phyloP scores from a whole-genome alignment of 1,140 invertebrate genomes.

The Paralvinella palmiformis region DNA sequence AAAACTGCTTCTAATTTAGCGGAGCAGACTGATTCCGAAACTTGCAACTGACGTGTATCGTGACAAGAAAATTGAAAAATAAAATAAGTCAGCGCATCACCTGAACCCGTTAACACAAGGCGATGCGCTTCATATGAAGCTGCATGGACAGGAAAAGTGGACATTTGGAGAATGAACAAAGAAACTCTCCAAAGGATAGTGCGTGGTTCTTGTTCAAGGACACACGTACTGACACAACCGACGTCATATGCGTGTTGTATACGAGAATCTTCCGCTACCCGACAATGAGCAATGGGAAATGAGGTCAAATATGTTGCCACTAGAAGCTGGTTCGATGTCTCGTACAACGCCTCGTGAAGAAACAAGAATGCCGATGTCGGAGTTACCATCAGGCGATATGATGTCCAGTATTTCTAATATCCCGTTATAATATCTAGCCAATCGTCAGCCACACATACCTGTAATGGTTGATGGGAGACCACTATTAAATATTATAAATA shows the following conservation, averaged over 20 bases:
- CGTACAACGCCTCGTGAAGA: too few species aligned
- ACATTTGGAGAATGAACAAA: conserved; percentile 7
- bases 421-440: too few species aligned
- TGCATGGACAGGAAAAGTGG: too few species aligned
- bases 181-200: conserved; percentile 1
- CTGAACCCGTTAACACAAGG: conserved; percentile 4
- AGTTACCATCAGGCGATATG: too few species aligned
- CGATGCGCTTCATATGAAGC: conserved; percentile 3
- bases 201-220: too few species aligned
- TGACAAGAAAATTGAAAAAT: neutral
- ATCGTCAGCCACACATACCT: too few species aligned
- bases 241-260: neutral
- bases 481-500: too few species aligned
- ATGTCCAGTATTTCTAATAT: too few species aligned
- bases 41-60: neutral
- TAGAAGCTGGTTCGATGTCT: conserved; percentile 6
- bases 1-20: conserved; percentile 18
- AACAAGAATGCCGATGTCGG: too few species aligned
- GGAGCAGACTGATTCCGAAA: neutral
- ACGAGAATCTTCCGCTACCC: neutral
- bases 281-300: conserved; percentile 4
- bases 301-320: neutral
- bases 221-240: too few species aligned
- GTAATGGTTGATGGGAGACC: too few species aligned
- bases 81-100: neutral